These are phyloP conservation scores for Erebia aethiops DNA, from an alignment of 2,888 invertebrate genomes.

Conservation along the genomic window DNA sequence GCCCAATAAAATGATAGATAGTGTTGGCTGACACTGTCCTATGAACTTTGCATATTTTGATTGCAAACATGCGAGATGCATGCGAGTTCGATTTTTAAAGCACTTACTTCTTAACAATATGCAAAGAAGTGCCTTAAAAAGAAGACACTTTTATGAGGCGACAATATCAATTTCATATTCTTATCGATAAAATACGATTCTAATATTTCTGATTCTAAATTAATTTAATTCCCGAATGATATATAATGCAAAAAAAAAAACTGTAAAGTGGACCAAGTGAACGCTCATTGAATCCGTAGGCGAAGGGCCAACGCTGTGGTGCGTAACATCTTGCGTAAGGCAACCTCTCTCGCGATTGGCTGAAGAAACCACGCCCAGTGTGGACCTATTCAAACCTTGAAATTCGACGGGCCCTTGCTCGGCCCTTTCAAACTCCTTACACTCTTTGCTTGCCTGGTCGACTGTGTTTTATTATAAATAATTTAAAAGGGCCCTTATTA, in stretches of 20 bases:
- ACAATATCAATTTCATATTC: too few relatives aligned
- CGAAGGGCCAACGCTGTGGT: slow-evolving; percentile 53
- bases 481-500: slow-evolving; percentile 76
- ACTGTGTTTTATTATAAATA: slow-evolving; percentile 84
- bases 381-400: slow-evolving; percentile 70
- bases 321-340: slow-evolving; percentile 75
- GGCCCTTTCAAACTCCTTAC: slow-evolving; percentile 72
- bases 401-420: slow-evolving; percentile 71
- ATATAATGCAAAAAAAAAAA: background rate
- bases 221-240: background rate
- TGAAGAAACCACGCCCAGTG: slow-evolving; percentile 74
- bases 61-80: too few relatives aligned
- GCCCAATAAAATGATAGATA: too few relatives aligned
- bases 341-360: slow-evolving; percentile 63
- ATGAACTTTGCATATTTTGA: too few relatives aligned
- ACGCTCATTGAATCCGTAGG: slow-evolving; percentile 39
- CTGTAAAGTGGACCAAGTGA: slow-evolving; percentile 27
- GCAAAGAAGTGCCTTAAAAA: too few relatives aligned
- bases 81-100: too few relatives aligned
- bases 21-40: too few relatives aligned
- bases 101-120: too few relatives aligned
- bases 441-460: slow-evolving; percentile 71
- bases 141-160: too few relatives aligned
- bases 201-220: background rate
- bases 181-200: too few relatives aligned